These are phyloP conservation scores for Struthio camelus DNA, from an alignment of 2,113 vertebrate genomes.

Conservation along the genomic window DNA sequence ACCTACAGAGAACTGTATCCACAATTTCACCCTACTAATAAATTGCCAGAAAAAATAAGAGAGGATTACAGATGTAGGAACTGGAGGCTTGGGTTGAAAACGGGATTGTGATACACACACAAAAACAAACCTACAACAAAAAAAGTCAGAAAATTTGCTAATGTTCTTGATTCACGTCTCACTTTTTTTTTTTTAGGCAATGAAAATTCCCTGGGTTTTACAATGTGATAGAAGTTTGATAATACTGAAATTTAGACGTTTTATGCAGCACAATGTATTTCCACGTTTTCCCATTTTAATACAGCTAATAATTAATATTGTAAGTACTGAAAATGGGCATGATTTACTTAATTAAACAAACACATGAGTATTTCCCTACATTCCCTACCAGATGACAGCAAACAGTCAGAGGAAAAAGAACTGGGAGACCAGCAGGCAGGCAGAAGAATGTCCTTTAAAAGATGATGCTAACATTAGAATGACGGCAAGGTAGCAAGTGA, in stretches of 20 bases:
- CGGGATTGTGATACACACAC: background rate
- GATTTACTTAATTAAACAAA: background rate
- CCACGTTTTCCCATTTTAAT: background rate
- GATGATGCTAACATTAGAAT: background rate
- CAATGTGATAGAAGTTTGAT: background rate
- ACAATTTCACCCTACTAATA: slow-evolving; percentile 13
- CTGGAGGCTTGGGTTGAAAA: background rate
- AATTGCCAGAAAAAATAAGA: slow-evolving; percentile 25
- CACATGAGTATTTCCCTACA: background rate
- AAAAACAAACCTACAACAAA: background rate
- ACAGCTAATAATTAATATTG: background rate
- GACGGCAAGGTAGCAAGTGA: background rate
- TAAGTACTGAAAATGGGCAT: background rate
- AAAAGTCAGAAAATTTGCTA: background rate
- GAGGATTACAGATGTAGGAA: background rate
- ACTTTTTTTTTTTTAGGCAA: slow-evolving; percentile 23
- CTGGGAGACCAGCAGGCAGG: background rate
- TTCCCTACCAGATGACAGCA: background rate
- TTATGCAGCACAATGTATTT: background rate
- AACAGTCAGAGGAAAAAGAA: background rate
- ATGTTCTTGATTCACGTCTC: background rate
- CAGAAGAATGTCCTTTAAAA: background rate
- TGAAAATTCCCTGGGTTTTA: background rate
- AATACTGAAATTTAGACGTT: background rate
- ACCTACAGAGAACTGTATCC: background rate